Evolutionary conservation across 2,888 invertebrate genomes (phyloP).

Genomic region (Erpobdella octoculata): DNA sequence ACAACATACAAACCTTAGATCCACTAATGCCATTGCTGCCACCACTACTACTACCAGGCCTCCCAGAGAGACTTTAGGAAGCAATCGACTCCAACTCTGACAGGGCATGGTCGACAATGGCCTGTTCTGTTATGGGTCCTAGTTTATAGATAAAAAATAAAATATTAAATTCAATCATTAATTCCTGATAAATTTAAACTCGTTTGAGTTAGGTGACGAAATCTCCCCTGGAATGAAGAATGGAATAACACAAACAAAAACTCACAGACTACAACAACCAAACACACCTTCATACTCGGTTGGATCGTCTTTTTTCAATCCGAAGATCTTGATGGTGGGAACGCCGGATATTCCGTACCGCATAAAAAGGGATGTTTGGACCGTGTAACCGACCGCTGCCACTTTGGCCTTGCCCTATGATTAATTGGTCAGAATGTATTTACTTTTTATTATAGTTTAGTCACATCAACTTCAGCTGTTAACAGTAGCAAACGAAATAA

Average conservation of each 20-base stretch:
- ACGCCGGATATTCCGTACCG: constrained; percentile 80
- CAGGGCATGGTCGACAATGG: constrained; percentile 74
- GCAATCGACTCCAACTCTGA: constrained; percentile 69
- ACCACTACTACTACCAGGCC: constrained; percentile 42
- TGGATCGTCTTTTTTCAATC: constrained; percentile 71
- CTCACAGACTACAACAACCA: background rate
- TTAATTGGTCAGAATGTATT: no score
- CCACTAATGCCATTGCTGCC: constrained; percentile 42
- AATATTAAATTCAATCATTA: background rate
- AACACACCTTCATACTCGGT: constrained; percentile 66
- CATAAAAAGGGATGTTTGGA: constrained; percentile 70
- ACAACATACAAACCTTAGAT: constrained; percentile 29
- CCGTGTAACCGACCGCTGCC: constrained; percentile 85
- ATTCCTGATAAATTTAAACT: no score
- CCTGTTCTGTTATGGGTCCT: constrained; percentile 73
- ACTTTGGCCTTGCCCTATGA: constrained; percentile 79
- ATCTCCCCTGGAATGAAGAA: no score
- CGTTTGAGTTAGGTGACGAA: no score
- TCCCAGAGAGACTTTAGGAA: constrained; percentile 60
- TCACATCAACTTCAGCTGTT: no score
- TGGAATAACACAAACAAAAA: no score
- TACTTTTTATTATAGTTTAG: no score
- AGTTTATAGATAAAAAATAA: background rate
- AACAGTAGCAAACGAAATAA: no score
- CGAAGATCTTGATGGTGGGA: constrained; percentile 92